Conservation (phyloP, 2,888 invertebrate species). For the Pyrochroa serraticornis region DNA sequence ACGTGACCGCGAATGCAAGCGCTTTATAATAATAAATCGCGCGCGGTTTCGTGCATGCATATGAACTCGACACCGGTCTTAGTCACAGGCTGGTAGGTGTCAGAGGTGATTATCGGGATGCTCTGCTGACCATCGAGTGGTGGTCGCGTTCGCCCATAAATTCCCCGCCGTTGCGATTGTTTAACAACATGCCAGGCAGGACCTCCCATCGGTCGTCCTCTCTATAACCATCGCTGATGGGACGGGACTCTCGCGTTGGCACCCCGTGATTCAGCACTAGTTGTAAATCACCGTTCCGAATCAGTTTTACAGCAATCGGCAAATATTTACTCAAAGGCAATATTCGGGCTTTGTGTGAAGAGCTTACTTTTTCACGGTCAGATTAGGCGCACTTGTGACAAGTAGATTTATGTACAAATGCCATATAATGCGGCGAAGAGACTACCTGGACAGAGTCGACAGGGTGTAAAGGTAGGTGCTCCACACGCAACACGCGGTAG, state of each 20-base stretch:
- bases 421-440: conserved; percentile 36
- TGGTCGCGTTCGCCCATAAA: conserved; percentile 36
- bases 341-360: conserved; percentile 46
- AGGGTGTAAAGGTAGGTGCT: conserved; percentile 39
- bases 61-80: conserved; percentile 52
- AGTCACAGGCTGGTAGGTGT: conserved; percentile 48
- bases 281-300: conserved; percentile 52
- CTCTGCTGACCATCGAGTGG: conserved; percentile 25
- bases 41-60: conserved; percentile 52
- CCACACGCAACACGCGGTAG: conserved; percentile 61
- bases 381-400: conserved; percentile 55
- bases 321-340: conserved; percentile 58
- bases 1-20: conserved; percentile 57
- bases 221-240: conserved; percentile 37
- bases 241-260: conserved; percentile 12
- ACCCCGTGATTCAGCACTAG: conserved; percentile 50
- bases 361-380: conserved; percentile 45
- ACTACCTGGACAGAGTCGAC: background rate
- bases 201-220: conserved; percentile 49
- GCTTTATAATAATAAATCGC: conserved; percentile 55
- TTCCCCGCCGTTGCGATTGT: conserved; percentile 45
- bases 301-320: conserved; percentile 52
- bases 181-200: conserved; percentile 51
- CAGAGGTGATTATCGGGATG: conserved; percentile 32
- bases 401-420: conserved; percentile 56